phyloP scores from a whole-genome alignment of 37 sponge, comb jelly and placozoan species.

The Bolinopsis microptera region DNA sequence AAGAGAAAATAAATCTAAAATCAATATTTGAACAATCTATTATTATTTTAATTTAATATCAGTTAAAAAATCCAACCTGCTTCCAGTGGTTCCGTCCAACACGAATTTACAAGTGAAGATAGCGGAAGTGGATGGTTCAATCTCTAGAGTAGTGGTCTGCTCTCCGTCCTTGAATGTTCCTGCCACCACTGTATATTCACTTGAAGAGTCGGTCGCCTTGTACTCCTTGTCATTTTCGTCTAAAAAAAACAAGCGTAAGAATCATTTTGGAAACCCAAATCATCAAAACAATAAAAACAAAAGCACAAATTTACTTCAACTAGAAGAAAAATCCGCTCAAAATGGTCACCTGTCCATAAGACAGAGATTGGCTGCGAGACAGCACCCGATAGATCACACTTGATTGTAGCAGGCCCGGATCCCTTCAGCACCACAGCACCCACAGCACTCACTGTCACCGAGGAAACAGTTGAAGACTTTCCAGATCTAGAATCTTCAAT shows the following conservation, averaged over 20 bases:
- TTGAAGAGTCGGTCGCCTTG: neutral
- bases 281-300: no score
- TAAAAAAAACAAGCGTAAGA: neutral
- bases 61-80: neutral
- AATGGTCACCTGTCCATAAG: conserved; percentile 49
- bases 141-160: neutral
- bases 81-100: neutral
- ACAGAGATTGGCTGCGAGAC: neutral
- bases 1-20: no score
- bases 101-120: neutral
- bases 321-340: no score
- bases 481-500: conserved; percentile 9
- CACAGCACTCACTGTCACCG: neutral
- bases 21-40: no score
- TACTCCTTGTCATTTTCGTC: neutral
- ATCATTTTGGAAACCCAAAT: no score
- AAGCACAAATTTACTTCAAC: no score
- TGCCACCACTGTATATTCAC: neutral
- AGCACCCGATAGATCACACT: neutral
- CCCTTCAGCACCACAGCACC: neutral
- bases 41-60: no score
- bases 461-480: neutral
- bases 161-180: neutral
- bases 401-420: conserved; percentile 8
- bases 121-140: neutral